Conservation (phyloP, 2,113 vertebrate species). For the Eretmochelys imbricata region DNA sequence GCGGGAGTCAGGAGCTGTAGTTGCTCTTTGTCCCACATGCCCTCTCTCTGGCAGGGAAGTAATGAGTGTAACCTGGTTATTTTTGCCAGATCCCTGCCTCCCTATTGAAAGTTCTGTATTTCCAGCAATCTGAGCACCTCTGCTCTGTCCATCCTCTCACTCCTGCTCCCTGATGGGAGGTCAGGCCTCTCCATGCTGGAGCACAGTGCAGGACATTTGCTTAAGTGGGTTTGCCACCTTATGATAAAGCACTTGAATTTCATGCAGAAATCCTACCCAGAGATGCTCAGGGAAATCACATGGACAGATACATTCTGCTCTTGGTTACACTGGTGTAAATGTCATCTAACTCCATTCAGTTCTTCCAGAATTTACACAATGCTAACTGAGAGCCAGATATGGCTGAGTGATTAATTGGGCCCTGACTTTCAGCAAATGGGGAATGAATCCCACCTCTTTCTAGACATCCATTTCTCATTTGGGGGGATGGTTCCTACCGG, state of each 20-base stretch:
- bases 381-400: background rate
- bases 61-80: constrained; percentile 51
- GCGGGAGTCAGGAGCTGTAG: background rate
- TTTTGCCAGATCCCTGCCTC: constrained; percentile 31
- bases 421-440: background rate
- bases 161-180: background rate
- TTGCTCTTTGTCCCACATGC: background rate
- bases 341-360: background rate
- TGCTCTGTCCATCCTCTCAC: background rate
- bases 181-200: background rate
- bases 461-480: background rate
- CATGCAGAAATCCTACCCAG: background rate
- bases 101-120: constrained; percentile 19
- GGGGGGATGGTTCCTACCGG: background rate
- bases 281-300: background rate
- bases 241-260: background rate
- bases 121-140: constrained; percentile 30
- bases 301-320: background rate
- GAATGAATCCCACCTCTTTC: background rate
- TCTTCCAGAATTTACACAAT: background rate
- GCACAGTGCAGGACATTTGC: background rate
- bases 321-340: background rate
- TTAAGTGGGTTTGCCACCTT: background rate
- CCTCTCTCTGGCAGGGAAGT: constrained; percentile 14
- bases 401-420: background rate